Base-by-base conservation (phyloP, 2,888 invertebrate species). In the Rotaria socialis region DNA sequence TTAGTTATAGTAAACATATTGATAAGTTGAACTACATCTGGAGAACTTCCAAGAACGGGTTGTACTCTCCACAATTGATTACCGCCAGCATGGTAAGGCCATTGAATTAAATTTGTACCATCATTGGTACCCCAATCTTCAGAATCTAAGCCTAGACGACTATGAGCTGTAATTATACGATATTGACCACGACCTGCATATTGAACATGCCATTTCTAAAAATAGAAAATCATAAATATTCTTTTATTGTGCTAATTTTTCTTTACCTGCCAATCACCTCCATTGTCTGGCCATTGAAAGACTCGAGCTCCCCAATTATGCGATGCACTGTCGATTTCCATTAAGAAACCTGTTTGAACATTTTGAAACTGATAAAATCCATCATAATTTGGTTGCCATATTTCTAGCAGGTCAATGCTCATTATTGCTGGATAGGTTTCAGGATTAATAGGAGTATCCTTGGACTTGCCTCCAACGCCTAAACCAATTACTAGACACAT, bases 121-220 rank as follows among this genome's bases (percentile, higher is more conserved):
- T 80, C 75, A 24, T 16, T 19, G 2, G 10, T 22, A n/a, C 75
- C 47, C 47, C 43, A 80, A n/a, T 47, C 11, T 0, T 22, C 22
- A 80, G 8, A 10, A 80, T 80, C 75, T 80, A 80, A 80, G 22
- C 24, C 75, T 43, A 47, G 22, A 80, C 75, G 75, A 80, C 75
- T 80, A 14, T 80, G 75, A 35, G 43, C 41, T 7, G n/a, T 11
- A 24, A 80, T 47, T 22, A 80, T 7, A 24, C 75, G 75, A 47
- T 22, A 80, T 80, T 80, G 75, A 47, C 75, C 75, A 80, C 41
- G 41, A 24, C 75, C 75, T 11, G 75, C 16, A 80, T 80, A 80
- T 80, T 80, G 75, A 24, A 80, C 75, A 47, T 80, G 75, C 75
- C 75, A 80, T 16, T 19, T 80, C 75, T 80, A 80, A 11, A 67